phyloP scores from a whole-genome alignment of 2,797 vertebrate species.

The Catamblyrhynchus diadema region DNA sequence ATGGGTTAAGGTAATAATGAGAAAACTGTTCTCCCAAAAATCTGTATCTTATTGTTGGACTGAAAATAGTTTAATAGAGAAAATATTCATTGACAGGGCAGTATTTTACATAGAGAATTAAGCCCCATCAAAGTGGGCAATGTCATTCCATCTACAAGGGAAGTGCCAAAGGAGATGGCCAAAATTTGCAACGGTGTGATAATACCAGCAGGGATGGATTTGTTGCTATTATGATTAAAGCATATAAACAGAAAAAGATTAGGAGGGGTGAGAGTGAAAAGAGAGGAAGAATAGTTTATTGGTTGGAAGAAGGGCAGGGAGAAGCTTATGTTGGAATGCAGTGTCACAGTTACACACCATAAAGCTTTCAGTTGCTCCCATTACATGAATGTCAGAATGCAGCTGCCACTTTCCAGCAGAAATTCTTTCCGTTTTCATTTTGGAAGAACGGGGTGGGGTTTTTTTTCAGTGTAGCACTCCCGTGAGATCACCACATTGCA shows the following conservation, averaged over 20 bases:
- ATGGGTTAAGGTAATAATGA: conserved; percentile 48
- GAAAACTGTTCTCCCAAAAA: conserved; percentile 57
- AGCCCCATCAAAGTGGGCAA: conserved; percentile 58
- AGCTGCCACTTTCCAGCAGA: conserved; percentile 69
- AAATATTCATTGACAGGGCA: conserved; percentile 66
- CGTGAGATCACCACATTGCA: conserved; percentile 11
- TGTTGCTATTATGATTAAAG: conserved; percentile 71
- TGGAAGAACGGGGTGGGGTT: conserved; percentile 26
- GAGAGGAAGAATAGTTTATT: conserved; percentile 64
- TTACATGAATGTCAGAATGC: conserved; percentile 59
- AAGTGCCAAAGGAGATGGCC: conserved; percentile 48
- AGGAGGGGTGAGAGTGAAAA: conserved; percentile 56
- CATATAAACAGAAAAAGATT: conserved; percentile 67
- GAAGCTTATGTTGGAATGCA: conserved; percentile 73
- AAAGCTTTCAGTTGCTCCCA: conserved; percentile 71
- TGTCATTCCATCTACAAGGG: conserved; percentile 57
- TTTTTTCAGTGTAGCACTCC: conserved; percentile 15
- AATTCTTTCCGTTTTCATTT: conserved; percentile 65
- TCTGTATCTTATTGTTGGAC: conserved; percentile 71
- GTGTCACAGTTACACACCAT: conserved; percentile 72
- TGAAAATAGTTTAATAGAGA: conserved; percentile 54
- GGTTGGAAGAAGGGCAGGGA: conserved; percentile 66
- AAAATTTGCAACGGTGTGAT: conserved; percentile 59
- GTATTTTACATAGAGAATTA: conserved; percentile 64
- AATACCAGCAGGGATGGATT: conserved; percentile 57